Evolutionary conservation across 2,113 vertebrate species (phyloP), one percentile per base, ranked within the genome.

Genomic region (Falco punctatus): DNA sequence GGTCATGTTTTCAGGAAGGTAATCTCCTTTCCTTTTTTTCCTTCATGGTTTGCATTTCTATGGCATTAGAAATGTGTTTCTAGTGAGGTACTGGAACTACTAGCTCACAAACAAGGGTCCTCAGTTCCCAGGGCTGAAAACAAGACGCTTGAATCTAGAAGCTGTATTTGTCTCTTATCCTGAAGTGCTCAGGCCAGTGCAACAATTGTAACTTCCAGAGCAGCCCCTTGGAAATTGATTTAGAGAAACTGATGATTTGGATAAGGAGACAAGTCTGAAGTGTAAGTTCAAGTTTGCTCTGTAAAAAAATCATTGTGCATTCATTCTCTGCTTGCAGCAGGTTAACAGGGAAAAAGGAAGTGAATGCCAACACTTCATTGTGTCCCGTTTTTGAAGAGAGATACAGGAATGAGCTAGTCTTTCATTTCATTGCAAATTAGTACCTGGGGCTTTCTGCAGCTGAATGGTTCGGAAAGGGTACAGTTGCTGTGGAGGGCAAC

Each of bases 41-140:
- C 62, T 91, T 93, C 89, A 87, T 93, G 82, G 94, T 96, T 94
- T 95, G 70, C 81, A 81, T 97, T 97, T 96, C 94, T 96, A 73
- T 96, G 79, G 83, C 91, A 97, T 97, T 93, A 95, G 81, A 80
- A 89, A 96, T 83, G 74, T 87, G 70, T 96, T 96, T 67, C 93
- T 97, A 75, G 88, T 87, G 95, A 96, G 86, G 93, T 92, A 59
- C 81, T 95, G 88, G 81, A 92, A 96, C 96, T 88, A 77, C 94
- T 66, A 90, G 75, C 40, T 85, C 91, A 92, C 96, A 95, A 86
- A 93, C 75, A 89, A 72, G 58, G 77, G 93, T 94, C 93, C 70
- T 95, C 67, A 95, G 92, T 95, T 97, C 65, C 94, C 70, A 88
- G 86, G 83, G 57, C 69, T 94, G 78, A 86, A 97, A 97, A 88